Evolutionary conservation across 1,140 invertebrate species (phyloP).

Genomic region (Probaryconus sp.): DNA sequence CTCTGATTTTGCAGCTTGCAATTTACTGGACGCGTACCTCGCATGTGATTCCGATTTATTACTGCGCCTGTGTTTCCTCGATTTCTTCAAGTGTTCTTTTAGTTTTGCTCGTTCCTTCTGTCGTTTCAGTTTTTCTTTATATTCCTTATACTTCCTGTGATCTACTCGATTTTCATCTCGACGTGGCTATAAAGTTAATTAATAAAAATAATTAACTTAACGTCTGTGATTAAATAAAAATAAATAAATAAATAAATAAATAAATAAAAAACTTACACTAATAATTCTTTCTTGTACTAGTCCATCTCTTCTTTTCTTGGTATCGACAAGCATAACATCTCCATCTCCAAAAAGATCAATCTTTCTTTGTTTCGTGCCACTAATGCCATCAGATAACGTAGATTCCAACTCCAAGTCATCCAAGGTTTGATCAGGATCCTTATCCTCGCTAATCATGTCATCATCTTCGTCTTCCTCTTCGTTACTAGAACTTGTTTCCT

Average conservation of each 20-base stretch:
- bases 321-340: slow-evolving; percentile 50
- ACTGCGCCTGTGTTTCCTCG: slow-evolving; percentile 73
- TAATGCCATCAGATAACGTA: slow-evolving; percentile 27
- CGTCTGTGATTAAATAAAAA: slow-evolving; percentile 9
- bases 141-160: slow-evolving; percentile 85
- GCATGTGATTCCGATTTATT: slow-evolving; percentile 72
- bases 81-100: slow-evolving; percentile 74
- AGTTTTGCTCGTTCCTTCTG: slow-evolving; percentile 82
- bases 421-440: background rate
- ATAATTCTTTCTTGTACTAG: slow-evolving; percentile 84
- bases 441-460: slow-evolving; percentile 67
- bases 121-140: slow-evolving; percentile 86
- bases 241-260: slow-evolving; percentile 9
- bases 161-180: slow-evolving; percentile 86
- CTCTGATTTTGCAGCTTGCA: slow-evolving; percentile 69
- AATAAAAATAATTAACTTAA: slow-evolving; percentile 18
- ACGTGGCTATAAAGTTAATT: slow-evolving; percentile 80
- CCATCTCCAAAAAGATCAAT: slow-evolving; percentile 17
- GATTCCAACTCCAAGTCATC: slow-evolving; percentile 63
- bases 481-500: slow-evolving; percentile 77
- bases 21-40: slow-evolving; percentile 68
- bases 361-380: slow-evolving; percentile 28
- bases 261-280: slow-evolving; percentile 80
- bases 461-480: slow-evolving; percentile 78
- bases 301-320: slow-evolving; percentile 77